Conservation (phyloP, 2,113 vertebrate genomes). For the Austrofundulus limnaeus region DNA sequence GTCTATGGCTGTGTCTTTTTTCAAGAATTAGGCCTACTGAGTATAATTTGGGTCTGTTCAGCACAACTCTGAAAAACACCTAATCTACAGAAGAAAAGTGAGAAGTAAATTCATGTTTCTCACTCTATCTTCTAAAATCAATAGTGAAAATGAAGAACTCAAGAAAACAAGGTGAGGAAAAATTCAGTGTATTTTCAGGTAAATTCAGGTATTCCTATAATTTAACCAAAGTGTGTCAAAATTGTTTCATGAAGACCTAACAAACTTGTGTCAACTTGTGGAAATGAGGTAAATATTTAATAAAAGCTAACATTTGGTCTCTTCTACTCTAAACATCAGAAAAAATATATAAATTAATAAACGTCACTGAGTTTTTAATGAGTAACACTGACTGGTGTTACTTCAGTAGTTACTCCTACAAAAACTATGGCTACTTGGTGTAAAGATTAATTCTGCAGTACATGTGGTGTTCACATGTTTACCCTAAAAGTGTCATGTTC, state of each 20-base stretch:
- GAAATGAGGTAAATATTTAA: background rate
- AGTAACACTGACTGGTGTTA: background rate
- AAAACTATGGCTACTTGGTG: background rate
- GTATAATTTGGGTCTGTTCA: background rate
- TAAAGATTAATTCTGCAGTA: background rate
- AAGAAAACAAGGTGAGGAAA: background rate
- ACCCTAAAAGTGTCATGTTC: slow-evolving; percentile 13
- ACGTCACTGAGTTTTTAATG: background rate
- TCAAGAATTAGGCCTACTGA: background rate
- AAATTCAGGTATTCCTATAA: background rate
- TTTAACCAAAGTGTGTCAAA: background rate
- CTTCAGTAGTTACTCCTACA: background rate
- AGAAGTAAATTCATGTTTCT: background rate
- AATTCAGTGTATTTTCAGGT: too few relatives aligned
- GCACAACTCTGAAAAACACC: background rate
- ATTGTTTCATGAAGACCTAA: background rate
- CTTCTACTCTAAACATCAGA: background rate
- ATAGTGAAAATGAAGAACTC: too few relatives aligned
- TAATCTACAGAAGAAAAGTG: background rate
- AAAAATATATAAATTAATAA: background rate
- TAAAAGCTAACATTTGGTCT: background rate
- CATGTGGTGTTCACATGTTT: slow-evolving; percentile 8
- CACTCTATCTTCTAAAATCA: background rate
- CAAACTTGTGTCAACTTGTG: background rate
- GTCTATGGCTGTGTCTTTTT: too few relatives aligned